Evolutionary conservation across 2,888 invertebrate genomes (phyloP), one percentile per base, ranked within the genome.

Genomic region (Dione vanillae): DNA sequence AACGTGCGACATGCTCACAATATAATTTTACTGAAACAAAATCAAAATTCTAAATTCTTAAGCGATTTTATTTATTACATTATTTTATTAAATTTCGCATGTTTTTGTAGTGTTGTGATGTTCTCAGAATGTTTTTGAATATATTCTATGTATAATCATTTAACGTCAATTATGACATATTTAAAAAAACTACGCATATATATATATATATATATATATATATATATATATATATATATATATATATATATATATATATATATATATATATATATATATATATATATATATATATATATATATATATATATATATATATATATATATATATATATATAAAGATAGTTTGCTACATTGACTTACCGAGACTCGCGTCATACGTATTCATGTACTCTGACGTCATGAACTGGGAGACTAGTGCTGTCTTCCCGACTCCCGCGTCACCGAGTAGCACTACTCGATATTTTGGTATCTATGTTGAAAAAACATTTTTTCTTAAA

Each of bases 341-440:
- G n/a, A 27, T 5, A 27, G 27, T 12, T 1, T 16, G 10, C n/a
- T 49, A 11, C 41, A 59, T 2, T 69, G 90, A 56, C 95, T 96
- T 91, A 97, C 97, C 97, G 83, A 97, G 91, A 82, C 97, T 98
- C 1, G 97, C 97, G 84, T 98, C 98, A 87, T 98, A 98, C 0
- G 98, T 98, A 89, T 98, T 98, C 96, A 98, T 97, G 84, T 98
- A 98, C 83, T 98, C 98, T 76, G 98, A 98, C 41, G 98, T 98
- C 97, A 98, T 98, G 86, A 98, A 98, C 85, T 98, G 98, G 0
- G 97, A 96, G 1, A 98, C 97, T 37, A 98, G 93, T 1, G 98
- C 97, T 0, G 97, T 97, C 90, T 98, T 98, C 2, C 98, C 98
- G 16, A 98, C 98, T 0, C 97, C 97, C 0, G 97, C 95, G 79